Base-by-base conservation (phyloP, 2,888 invertebrate species). In the Temnothorax unifasciatus region DNA sequence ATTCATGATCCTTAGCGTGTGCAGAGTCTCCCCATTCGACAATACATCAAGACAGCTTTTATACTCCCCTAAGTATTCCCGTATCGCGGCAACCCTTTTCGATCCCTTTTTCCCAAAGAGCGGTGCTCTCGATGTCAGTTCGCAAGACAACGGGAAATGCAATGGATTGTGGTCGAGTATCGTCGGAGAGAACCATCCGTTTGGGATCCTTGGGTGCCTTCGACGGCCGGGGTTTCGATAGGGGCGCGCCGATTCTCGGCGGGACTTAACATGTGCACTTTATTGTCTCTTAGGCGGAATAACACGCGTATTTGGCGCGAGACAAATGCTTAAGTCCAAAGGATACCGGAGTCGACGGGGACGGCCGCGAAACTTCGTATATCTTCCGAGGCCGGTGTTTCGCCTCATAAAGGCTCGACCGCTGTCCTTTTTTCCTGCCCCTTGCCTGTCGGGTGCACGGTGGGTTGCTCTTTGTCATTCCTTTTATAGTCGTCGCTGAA, bases 251-350 rank as follows among this genome's bases (percentile, higher is more conserved):
- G 82, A 29, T 63, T 54, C 61, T 73, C 82, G 52, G 50, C 87
- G 89, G 88, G 91, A 91, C 89, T 93, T 91, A 92, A 92, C 93
- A 91, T 92, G 91, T 92, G 92, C 90, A 88, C 86, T 92, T 92
- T 92, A 93, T 92, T 92, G 93, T 92, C 91, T 89, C 91, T 92
- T 90, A 89, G 91, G 83, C 86, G 87, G 89, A 93, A 93, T 92
- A 92, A 91, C 91, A 92, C 92, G 93, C 91, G 90, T 93, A 93
- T 93, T 93, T 92, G 92, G 88, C 88, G 85, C 77, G 88, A 92
- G 93, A 93, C 90, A 92, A 93, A 93, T 91, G 92, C 87, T 85
- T 76, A 85, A 89, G 88, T 89, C n/a, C 89, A 90, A 89, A 87
- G 81, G 86, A 90, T 82, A 85, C 34, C 50, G 82, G 50, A 57